phyloP scores from a whole-genome alignment of 1,140 invertebrate species.

The Pseudoatta argentina region DNA sequence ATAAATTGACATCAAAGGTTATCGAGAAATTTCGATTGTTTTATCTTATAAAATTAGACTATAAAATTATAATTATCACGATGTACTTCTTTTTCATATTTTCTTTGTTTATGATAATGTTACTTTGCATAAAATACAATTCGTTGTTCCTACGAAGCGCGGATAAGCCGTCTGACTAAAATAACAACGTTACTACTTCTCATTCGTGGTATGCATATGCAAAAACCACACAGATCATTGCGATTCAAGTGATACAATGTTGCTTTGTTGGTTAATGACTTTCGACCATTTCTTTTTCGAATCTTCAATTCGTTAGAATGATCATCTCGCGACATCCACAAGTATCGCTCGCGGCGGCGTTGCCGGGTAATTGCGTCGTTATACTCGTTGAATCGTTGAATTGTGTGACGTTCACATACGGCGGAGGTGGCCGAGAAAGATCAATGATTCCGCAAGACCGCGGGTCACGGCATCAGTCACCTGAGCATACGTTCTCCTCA shows the following conservation, averaged over 20 bases:
- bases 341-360: background rate
- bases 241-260: background rate
- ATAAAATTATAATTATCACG: background rate
- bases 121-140: background rate
- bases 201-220: background rate
- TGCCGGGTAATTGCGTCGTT: slow-evolving; percentile 64
- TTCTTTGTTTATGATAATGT: background rate
- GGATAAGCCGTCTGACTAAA: slow-evolving; percentile 16
- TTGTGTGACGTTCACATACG: slow-evolving; percentile 67
- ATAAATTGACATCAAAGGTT: slow-evolving; percentile 9
- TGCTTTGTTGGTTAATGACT: background rate
- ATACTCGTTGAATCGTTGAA: slow-evolving; percentile 20
- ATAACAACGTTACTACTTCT: slow-evolving; percentile 29
- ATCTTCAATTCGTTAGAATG: background rate
- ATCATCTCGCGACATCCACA: background rate
- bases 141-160: background rate
- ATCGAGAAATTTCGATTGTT: slow-evolving; percentile 10
- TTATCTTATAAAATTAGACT: slow-evolving; percentile 4
- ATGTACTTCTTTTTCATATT: background rate
- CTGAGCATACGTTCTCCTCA: slow-evolving; percentile 6
- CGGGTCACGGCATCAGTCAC: background rate
- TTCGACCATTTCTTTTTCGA: background rate
- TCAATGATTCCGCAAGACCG: slow-evolving; percentile 75
- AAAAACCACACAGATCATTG: slow-evolving; percentile 16
- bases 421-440: slow-evolving; percentile 56